Evolutionary conservation across 2,888 invertebrate genomes (phyloP), one percentile per base, ranked within the genome.

Genomic region (Serrognathus titanus): DNA sequence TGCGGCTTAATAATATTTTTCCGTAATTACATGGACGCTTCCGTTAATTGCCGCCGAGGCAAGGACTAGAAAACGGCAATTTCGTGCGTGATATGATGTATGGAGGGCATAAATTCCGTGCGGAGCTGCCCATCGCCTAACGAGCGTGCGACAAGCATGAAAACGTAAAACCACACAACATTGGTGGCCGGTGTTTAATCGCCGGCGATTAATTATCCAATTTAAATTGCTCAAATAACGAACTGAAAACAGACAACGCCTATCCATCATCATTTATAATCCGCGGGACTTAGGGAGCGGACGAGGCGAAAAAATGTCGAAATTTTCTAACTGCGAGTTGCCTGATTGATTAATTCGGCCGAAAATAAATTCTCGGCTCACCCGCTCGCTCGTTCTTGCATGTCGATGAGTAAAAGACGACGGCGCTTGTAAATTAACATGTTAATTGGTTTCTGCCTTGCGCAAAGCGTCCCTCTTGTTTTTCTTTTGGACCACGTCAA

Each of bases 271-370:
- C 43, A 41, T 36, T 36, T 51, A 41, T 51, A 51, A 51, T 51
- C 24, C 24, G 24, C 24, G 24, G 24, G 24, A 31, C 16, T 16
- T 16, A 16, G 46, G n/a, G 45, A 52, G 52, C 52, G 46, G 36
- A 46, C 52, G 46, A 45, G 43, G 13, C 46, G 45, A 41, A 53
- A 47, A 46, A 45, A 43, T 13, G 46, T 53, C 53, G 11, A 11
- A 45, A 35, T 31, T 20, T 40, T 31, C 31, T 40, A 24, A n/a
- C 20, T 41, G 6, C 40, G 24, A 52, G 31, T 47, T 53, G 53
- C 47, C 46, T 69, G 69, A 69, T 69, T 66, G 69, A 69, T 69
- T 61, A 67, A 59, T 68, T 66, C 58, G 63, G 65, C 67, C 69
- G 67, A 62, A 31, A 31, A 31, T 31, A 31, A 31, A 31, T 31